Conservation (phyloP, 53 echinoderm and acorn worm species). For the Holothuria leucospilota region DNA sequence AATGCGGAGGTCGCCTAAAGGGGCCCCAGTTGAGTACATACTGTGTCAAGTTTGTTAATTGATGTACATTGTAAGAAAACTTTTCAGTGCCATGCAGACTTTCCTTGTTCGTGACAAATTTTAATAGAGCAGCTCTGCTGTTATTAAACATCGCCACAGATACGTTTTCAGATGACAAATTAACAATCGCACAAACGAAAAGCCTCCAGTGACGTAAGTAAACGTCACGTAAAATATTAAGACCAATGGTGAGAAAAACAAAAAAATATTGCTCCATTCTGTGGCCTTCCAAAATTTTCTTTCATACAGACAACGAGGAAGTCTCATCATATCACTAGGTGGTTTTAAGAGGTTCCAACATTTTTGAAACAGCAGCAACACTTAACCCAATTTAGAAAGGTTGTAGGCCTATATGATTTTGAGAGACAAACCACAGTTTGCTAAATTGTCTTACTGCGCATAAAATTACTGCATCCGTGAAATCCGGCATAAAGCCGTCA, state of each 20-base stretch:
- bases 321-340: neutral
- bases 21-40: constrained; percentile 69
- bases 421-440: constrained; percentile 43
- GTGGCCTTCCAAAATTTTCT: constrained; percentile 32
- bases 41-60: too few relatives aligned
- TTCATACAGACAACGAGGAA: constrained; percentile 13
- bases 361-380: neutral
- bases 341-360: neutral
- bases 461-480: constrained; percentile 52
- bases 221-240: neutral
- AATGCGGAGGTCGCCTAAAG: constrained; percentile 69
- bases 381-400: constrained; percentile 5
- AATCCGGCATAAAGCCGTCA: constrained; percentile 43
- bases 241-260: constrained; percentile 11
- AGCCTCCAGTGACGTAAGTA: constrained; percentile 39
- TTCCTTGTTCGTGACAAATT: too few relatives aligned
- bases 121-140: too few relatives aligned
- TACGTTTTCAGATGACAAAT: neutral
- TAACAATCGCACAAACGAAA: constrained; percentile 25
- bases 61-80: too few relatives aligned
- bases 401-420: constrained; percentile 5
- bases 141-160: too few relatives aligned
- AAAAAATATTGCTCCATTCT: constrained; percentile 27
- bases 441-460: constrained; percentile 48
- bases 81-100: too few relatives aligned